These are phyloP conservation scores for Halisarca cf. caerulea DNA, from an alignment of 37 sponge, comb jelly and placozoan species.

Conservation along the genomic window DNA sequence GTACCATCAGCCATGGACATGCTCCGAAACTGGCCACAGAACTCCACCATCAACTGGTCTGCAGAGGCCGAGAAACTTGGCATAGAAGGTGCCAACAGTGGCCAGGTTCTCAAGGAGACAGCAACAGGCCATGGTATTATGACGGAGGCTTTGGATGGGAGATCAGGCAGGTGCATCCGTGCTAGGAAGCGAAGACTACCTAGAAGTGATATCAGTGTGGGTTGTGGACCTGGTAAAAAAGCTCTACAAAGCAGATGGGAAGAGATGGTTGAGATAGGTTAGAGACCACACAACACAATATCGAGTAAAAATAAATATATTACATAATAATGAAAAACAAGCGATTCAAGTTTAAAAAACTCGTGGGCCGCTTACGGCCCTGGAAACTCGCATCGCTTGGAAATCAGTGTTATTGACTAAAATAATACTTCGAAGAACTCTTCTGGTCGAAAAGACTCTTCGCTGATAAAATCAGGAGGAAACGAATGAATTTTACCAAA, in stretches of 20 bases:
- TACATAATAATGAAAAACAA: too few species aligned
- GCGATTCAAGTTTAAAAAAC: too few species aligned
- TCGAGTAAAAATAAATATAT: too few species aligned
- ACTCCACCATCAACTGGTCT: constrained; percentile 14
- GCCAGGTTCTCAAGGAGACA: constrained; percentile 30
- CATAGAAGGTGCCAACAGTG: background rate
- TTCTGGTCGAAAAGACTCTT: too few species aligned
- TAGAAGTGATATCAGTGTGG: constrained; percentile 1
- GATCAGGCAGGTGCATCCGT: background rate
- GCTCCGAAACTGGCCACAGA: background rate
- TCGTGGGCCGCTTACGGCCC: too few species aligned
- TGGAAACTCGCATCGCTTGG: too few species aligned
- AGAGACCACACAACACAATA: too few species aligned
- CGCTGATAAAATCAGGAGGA: too few species aligned
- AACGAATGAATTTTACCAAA: too few species aligned
- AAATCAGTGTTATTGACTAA: too few species aligned
- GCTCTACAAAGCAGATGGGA: background rate
- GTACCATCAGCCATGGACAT: background rate
- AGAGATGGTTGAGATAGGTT: background rate
- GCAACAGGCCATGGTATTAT: constrained; percentile 13
- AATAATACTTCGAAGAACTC: too few species aligned
- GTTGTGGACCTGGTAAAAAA: background rate
- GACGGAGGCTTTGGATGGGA: background rate
- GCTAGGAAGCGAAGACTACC: background rate
- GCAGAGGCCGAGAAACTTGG: background rate